phyloP scores from a whole-genome alignment of 2,797 vertebrate species.

The Pachyuromys duprasi region DNA sequence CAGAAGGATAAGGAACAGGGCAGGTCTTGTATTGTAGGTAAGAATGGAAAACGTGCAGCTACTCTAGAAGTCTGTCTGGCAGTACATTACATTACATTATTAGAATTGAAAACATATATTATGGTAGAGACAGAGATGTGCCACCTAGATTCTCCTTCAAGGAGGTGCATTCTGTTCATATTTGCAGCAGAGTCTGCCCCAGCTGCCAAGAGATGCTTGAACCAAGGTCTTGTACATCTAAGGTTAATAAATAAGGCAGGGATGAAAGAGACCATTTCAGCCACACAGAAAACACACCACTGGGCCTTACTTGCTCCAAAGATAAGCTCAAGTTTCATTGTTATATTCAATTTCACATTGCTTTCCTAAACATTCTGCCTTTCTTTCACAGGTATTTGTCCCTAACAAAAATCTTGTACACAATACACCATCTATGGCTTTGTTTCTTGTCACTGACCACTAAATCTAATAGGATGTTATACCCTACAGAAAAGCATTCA shows the following conservation, averaged over 20 bases:
- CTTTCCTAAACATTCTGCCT: neutral
- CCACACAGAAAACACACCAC: neutral
- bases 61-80: constrained; percentile 32
- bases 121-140: neutral
- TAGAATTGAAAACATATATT: neutral
- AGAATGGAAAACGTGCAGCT: constrained; percentile 23
- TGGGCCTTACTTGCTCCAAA: neutral
- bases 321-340: constrained; percentile 6
- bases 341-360: neutral
- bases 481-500: constrained; percentile 47
- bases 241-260: constrained; percentile 18
- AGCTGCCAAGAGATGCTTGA: constrained; percentile 24
- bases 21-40: neutral
- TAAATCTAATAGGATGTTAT: constrained; percentile 38
- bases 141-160: constrained; percentile 13
- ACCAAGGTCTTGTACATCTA: constrained; percentile 10
- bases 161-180: neutral
- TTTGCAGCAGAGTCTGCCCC: neutral
- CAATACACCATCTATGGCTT: constrained; percentile 8
- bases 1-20: neutral
- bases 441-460: neutral
- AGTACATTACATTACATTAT: neutral
- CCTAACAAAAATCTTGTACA: neutral
- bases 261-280: neutral
- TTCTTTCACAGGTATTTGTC: neutral